These are phyloP conservation scores for Vanessa cardui DNA, from an alignment of 2,888 invertebrate species.

Conservation along the genomic window DNA sequence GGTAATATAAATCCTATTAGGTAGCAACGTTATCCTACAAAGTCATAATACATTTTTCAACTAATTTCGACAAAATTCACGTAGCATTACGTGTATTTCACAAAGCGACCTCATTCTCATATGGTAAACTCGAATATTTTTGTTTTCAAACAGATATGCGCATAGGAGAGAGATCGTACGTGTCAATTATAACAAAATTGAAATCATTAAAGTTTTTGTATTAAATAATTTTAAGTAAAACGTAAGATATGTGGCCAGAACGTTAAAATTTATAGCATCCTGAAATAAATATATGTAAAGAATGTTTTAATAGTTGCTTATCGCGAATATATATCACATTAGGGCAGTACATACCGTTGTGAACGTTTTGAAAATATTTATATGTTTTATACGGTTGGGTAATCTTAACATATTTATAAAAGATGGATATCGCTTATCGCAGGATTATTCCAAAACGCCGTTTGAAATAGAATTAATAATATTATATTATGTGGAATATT, in stretches of 20 bases:
- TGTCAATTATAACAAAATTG: constrained; percentile 25
- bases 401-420: too few relatives aligned
- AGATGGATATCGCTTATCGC: too few relatives aligned
- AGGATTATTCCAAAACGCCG: too few relatives aligned
- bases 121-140: constrained; percentile 25
- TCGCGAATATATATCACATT: too few relatives aligned
- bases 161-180: constrained; percentile 2
- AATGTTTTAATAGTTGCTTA: too few relatives aligned
- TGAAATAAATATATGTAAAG: too few relatives aligned
- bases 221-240: background rate
- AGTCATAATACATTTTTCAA: constrained; percentile 15
- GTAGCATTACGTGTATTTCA: constrained; percentile 27
- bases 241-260: background rate
- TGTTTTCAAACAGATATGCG: constrained; percentile 20
- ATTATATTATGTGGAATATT: too few relatives aligned
- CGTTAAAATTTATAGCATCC: background rate
- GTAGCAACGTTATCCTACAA: background rate
- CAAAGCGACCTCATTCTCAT: constrained; percentile 39
- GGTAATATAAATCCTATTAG: constrained; percentile 19
- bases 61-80: constrained; percentile 41
- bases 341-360: too few relatives aligned
- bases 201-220: background rate
- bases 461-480: too few relatives aligned
- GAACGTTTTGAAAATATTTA: too few relatives aligned
- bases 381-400: too few relatives aligned